Conservation (phyloP, 2,888 invertebrate genomes). For the Ennomos erosarius region DNA sequence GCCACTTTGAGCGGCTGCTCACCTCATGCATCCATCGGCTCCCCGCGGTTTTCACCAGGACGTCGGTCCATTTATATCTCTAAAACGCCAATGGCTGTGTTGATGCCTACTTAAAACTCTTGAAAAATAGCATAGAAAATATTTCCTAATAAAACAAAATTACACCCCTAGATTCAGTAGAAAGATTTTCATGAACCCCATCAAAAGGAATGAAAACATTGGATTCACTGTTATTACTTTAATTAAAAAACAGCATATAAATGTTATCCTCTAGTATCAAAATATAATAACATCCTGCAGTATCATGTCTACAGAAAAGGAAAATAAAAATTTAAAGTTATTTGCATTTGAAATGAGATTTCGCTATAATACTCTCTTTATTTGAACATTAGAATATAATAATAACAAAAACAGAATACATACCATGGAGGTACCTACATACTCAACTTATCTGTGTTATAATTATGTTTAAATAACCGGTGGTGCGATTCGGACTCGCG, state of each 20-base stretch:
- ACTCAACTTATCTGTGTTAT: too few relatives aligned
- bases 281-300: slow-evolving; percentile 17
- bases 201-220: slow-evolving; percentile 14
- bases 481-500: too few relatives aligned
- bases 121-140: too few relatives aligned
- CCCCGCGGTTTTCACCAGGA: too few relatives aligned
- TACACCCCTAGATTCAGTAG: slow-evolving; percentile 4
- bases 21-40: too few relatives aligned
- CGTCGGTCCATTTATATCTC: too few relatives aligned
- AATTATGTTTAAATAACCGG: too few relatives aligned
- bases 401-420: slow-evolving; percentile 10
- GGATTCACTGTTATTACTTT: slow-evolving; percentile 17
- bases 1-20: too few relatives aligned
- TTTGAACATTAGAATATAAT: slow-evolving; percentile 21
- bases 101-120: too few relatives aligned
- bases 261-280: slow-evolving; percentile 2
- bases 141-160: not conserved
- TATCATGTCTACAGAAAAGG: not conserved
- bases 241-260: slow-evolving; percentile 22
- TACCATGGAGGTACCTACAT: too few relatives aligned
- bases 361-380: slow-evolving; percentile 15
- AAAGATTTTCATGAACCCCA: slow-evolving; percentile 15
- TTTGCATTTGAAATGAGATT: slow-evolving; percentile 37
- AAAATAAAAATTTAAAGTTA: slow-evolving; percentile 17
- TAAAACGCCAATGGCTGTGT: too few relatives aligned